Conservation (phyloP, 2,113 vertebrate genomes). For the Cygnus buccinator region DNA sequence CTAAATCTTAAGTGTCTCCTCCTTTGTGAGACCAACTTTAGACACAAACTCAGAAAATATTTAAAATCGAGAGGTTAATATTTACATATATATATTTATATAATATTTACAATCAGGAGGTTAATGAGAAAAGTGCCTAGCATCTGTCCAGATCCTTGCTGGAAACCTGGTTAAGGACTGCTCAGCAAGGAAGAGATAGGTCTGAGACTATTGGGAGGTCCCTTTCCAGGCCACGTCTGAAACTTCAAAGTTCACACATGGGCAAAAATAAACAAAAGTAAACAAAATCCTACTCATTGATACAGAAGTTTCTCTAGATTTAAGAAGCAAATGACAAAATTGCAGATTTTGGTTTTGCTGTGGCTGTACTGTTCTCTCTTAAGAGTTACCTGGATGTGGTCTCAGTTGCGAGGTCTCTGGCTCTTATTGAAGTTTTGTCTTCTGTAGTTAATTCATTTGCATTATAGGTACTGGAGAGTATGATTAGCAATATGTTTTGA, state of each 20-base stretch:
- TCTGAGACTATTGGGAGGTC: neutral
- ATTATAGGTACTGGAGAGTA: neutral
- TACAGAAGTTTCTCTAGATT: neutral
- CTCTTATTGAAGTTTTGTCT: neutral
- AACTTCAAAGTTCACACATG: neutral
- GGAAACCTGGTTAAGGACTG: neutral
- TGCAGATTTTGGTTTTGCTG: neutral
- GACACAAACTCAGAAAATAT: neutral
- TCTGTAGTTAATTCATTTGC: neutral
- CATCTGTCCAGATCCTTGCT: neutral
- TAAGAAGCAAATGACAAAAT: neutral
- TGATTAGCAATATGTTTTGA: neutral
- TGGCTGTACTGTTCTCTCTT: neutral
- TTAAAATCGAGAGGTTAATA: neutral
- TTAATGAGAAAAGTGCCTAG: neutral
- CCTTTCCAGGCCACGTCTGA: neutral
- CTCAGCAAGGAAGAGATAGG: neutral
- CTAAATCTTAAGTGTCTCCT: neutral
- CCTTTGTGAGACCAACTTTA: neutral
- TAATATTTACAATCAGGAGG: neutral
- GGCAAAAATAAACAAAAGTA: accelerated
- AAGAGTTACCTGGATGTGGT: neutral
- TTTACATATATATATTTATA: too few relatives aligned
- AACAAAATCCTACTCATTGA: accelerated
- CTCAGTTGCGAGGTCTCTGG: neutral